These are phyloP conservation scores for Papilio machaon DNA, from an alignment of 1,140 invertebrate species.

Conservation along the genomic window DNA sequence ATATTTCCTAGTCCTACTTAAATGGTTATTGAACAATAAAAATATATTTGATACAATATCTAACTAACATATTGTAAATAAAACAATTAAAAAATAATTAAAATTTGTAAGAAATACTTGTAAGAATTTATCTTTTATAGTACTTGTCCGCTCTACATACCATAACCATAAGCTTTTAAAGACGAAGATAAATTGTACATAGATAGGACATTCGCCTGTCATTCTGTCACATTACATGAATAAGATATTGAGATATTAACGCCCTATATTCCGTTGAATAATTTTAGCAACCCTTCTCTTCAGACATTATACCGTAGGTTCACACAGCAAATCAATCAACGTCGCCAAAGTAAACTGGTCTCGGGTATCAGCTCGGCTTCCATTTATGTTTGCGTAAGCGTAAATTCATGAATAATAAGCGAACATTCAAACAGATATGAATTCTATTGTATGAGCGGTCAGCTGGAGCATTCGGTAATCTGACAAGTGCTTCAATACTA, in stretches of 20 bases:
- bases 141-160: neutral
- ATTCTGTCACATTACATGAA: slow-evolving; percentile 5
- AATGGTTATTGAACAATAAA: neutral
- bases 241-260: slow-evolving; percentile 32
- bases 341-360: slow-evolving; percentile 31
- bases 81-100: neutral
- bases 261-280: slow-evolving; percentile 22
- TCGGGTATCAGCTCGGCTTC: slow-evolving; percentile 20
- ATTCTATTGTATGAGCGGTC: slow-evolving; percentile 33
- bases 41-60: neutral
- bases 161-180: neutral
- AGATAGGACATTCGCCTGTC: slow-evolving; percentile 21
- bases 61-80: neutral
- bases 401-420: slow-evolving; percentile 37
- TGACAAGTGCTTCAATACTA: slow-evolving; percentile 24
- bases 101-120: neutral
- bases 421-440: slow-evolving; percentile 21
- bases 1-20: slow-evolving; percentile 1
- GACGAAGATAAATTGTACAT: slow-evolving; percentile 14
- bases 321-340: slow-evolving; percentile 38
- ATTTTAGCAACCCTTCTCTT: slow-evolving; percentile 30
- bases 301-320: neutral
- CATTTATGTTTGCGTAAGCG: slow-evolving; percentile 34
- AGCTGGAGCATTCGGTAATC: slow-evolving; percentile 37
- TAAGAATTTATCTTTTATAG: neutral